Evolutionary conservation across 1,140 invertebrate species (phyloP), one percentile per base, ranked within the genome.

Genomic region (Anastrepha obliqua): DNA sequence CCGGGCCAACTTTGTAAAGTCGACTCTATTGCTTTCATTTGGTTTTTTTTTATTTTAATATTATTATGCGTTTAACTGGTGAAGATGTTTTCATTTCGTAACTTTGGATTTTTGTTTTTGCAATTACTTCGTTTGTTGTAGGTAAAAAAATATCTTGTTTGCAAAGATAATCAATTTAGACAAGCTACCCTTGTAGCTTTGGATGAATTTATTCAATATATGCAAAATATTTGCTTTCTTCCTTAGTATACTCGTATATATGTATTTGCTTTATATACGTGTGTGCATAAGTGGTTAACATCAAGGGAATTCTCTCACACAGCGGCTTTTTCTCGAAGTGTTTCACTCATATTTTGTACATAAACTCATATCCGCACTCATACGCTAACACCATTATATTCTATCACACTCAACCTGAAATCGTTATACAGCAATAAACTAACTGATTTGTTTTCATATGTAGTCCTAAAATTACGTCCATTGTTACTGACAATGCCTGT

Each of bases 301-400:
- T 29, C 29, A 74, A 44, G 55, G 74, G 74, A 47, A 29, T 29
- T 74, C 44, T 74, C 44, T 74, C 15, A 67, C 29, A 42, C 39
- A 44, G 70, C 70, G 47, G 20, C 44, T 55, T 9, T 55, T n/a
- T 55, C 42, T n/a, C n/a, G 47, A 51, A 51, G n/a, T 81, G 20
- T 81, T 55, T 3, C n/a, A 9, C 20, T 81, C 44, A 81, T 81
- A 7, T 55, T 0, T 55, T 81, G 51, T 51, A 81, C 74, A 81
- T 58, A 81, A 67, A 81, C 8, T 55, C 74, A 81, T 81, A 55
- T 11, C 17, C 51, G 20, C 74, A 58, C 47, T 81, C 74, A 81
- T 3, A 55, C 47, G 11, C 74, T 9, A 81, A 81, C 47, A 81
- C 9, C 44, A 81, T 55, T n/a, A 11, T 13, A 17, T 3, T 44